Evolutionary conservation across 1,140 invertebrate genomes (phyloP), one percentile per base, ranked within the genome.

Genomic region (Stegodyphus mimosarum): DNA sequence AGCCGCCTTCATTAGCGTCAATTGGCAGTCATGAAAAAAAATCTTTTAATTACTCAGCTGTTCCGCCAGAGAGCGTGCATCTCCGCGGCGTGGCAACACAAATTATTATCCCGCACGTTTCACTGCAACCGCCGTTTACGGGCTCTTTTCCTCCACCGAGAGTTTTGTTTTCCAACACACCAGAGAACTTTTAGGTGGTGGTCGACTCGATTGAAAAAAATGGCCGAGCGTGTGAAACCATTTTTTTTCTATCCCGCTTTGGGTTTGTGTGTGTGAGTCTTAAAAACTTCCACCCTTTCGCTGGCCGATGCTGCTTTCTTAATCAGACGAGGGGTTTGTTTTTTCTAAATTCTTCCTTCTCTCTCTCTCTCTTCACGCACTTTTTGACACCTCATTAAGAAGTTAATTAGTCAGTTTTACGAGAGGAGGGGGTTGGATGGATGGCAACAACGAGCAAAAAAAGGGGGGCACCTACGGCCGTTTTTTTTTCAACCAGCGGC

Each of bases 41-140:
- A 52, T n/a, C 80, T 83, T 83, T 83, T 83, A 83, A 83, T 83
- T 83, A 83, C 80, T 83, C 80, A 83, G 71, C 80, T 74, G 80
- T 74, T 73, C 80, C 80, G 80, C 80, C 71, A 83, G 80, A 83
- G 80, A 83, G 80, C 80, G 80, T 83, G 80, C 80, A 67, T 67
- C 76, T 49, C 48, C 49, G 80, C 80, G 70, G 33, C 33, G 64
- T 60, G 69, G 78, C 78, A 71, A 52, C 80, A 83, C 80, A 83
- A 83, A 83, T 83, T 83, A 83, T 63, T 17, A 74, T 83, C 60
- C 53, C 70, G 55, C 72, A 74, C 63, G 70, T 73, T 83, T 33
- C 55, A 11, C 55, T 11, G 55, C 15, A 9, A 15, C 55, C 9
- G 15, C 9, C 9, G 9, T 60, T 60, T 15, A 60, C 55, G 9